Conservation (phyloP, 2,888 invertebrate genomes). For the Cheiracanthium punctorium region DNA sequence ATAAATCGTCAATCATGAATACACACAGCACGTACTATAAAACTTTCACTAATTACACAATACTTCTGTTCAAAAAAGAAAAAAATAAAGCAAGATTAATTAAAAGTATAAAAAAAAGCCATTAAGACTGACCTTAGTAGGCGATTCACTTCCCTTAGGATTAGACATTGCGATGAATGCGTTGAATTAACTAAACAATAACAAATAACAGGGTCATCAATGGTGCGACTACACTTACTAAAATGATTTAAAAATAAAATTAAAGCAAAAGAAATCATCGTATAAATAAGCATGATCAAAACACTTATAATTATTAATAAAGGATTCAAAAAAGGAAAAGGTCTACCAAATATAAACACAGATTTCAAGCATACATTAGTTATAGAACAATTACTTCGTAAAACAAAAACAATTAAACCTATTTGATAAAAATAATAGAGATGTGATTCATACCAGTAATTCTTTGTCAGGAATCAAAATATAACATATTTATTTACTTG, state of each 20-base stretch:
- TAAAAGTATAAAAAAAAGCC: no score
- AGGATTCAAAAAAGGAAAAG: neutral
- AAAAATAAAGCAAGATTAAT: no score
- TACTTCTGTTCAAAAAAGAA: no score
- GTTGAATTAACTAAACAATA: neutral
- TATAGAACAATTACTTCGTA: neutral
- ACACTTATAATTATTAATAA: neutral
- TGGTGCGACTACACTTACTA: no score
- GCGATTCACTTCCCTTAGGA: neutral
- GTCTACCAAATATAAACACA: neutral
- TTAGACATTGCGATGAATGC: neutral
- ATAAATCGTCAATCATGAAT: no score
- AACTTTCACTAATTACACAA: no score
- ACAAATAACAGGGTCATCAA: neutral
- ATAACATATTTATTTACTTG: neutral
- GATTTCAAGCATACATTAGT: neutral
- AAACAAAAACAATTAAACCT: neutral
- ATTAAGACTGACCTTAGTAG: neutral
- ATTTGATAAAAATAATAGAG: neutral
- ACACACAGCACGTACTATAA: no score
- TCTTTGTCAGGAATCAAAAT: neutral
- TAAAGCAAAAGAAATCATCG: no score
- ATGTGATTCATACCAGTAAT: neutral
- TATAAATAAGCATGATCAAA: neutral
- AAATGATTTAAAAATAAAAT: neutral